A percentile compares a stretch with the other conserved stretches of the same genome.
These are phyloP conservation scores for Catocala fraxini DNA, from an alignment of 2,888 invertebrate species.

Conservation along the genomic window DNA sequence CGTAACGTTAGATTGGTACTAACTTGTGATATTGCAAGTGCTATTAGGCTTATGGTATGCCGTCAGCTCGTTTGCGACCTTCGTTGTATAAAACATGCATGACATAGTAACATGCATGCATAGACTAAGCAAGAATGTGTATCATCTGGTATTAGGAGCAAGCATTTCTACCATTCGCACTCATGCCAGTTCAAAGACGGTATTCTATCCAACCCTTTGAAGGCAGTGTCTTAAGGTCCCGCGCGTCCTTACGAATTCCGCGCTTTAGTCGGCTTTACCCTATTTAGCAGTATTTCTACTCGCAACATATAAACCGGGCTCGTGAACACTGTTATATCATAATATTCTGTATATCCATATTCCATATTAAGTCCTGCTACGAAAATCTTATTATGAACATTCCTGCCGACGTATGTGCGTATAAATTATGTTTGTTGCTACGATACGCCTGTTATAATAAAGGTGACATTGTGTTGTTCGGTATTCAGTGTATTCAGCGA, in stretches of 20 bases:
- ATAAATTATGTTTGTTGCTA: no score
- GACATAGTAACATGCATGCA: background rate
- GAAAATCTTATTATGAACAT: conserved; percentile 2
- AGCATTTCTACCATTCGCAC: background rate
- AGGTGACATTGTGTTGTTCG: background rate
- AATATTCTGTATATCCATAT: background rate
- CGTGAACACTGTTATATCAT: background rate
- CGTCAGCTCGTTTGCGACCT: background rate
- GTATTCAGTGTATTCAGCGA: background rate
- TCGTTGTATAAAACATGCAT: background rate
- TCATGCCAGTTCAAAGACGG: conserved; percentile 1
- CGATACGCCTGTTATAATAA: no score
- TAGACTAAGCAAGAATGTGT: background rate
- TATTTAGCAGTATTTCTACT: conserved; percentile 22
- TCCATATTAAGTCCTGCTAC: background rate
- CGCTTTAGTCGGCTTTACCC: conserved; percentile 17
- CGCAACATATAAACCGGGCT: conserved; percentile 3
- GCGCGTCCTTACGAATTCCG: conserved; percentile 24
- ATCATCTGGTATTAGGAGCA: background rate
- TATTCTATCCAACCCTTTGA: conserved; percentile 1
- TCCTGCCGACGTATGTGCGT: background rate
- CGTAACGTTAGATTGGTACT: no score
- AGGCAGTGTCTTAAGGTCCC: conserved; percentile 11
- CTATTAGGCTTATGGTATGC: background rate
- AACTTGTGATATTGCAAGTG: no score